phyloP scores from a whole-genome alignment of 2,113 vertebrate species.

The Myotis davidii region DNA sequence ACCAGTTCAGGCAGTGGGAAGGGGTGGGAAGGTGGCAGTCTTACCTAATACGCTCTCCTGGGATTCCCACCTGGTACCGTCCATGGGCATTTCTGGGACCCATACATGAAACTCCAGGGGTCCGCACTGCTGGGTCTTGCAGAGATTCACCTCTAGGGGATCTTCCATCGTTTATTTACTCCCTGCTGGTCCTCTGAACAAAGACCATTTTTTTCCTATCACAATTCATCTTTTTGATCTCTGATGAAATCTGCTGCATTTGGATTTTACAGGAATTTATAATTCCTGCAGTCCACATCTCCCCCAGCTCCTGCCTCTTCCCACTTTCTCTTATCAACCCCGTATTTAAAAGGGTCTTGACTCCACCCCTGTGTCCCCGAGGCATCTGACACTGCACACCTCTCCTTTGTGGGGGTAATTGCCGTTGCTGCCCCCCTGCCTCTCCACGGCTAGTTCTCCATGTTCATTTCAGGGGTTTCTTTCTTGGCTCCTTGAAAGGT shows the following conservation, averaged over 20 bases:
- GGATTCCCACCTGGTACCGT: neutral
- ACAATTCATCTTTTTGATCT: neutral
- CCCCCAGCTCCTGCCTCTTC: too few species aligned
- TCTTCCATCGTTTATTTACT: rapidly evolving
- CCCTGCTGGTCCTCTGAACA: neutral
- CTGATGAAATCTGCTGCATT: neutral
- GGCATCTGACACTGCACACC: rapidly evolving
- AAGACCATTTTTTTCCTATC: neutral
- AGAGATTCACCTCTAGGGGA: too few species aligned
- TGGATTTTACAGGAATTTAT: neutral
- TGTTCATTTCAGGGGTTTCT: neutral
- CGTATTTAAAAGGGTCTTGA: neutral
- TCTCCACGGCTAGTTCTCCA: neutral
- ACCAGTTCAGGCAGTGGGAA: neutral
- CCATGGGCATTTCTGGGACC: neutral
- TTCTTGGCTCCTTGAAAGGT: neutral
- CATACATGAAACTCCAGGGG: too few species aligned
- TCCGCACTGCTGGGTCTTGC: rapidly evolving
- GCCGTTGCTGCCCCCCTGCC: rapidly evolving
- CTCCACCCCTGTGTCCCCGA: neutral
- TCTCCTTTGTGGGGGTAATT: rapidly evolving
- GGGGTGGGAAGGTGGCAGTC: neutral
- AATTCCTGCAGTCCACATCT: neutral
- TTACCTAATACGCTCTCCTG: neutral
- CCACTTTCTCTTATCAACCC: too few species aligned